Conservation (phyloP, 2,797 vertebrate species). For the Gymnoscopelus microlampas region DNA sequence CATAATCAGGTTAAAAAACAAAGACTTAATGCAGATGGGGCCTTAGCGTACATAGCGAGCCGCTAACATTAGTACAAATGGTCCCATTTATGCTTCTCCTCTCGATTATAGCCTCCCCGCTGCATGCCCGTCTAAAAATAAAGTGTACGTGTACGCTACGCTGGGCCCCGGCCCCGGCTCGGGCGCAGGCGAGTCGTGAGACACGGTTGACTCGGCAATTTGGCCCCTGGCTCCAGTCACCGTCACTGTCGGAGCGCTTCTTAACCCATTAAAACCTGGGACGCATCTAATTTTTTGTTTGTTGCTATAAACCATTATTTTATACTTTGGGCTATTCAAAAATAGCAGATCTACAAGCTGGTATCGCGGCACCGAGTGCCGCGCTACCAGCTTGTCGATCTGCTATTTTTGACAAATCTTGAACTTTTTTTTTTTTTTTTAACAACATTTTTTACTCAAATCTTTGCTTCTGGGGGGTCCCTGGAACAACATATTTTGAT, state of each 20-base stretch:
- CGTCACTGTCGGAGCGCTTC: conserved; percentile 42
- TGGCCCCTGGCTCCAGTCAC: conserved; percentile 50
- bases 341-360: too few species aligned
- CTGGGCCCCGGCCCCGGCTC: too few species aligned
- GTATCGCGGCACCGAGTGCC: too few species aligned
- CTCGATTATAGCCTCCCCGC: conserved; percentile 50
- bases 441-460: too few species aligned
- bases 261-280: neutral
- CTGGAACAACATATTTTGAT: too few species aligned
- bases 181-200: conserved; percentile 41
- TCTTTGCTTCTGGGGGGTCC: too few species aligned
- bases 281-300: too few species aligned
- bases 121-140: conserved; percentile 69
- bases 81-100: conserved; percentile 18
- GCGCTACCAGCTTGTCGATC: too few species aligned
- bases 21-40: conserved; percentile 30
- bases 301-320: too few species aligned
- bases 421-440: too few species aligned
- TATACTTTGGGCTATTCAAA: too few species aligned
- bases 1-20: conserved; percentile 34
- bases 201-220: conserved; percentile 64
- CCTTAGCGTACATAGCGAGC: conserved; percentile 21
- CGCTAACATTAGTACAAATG: conserved; percentile 62
- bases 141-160: conserved; percentile 45
- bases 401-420: too few species aligned